Conservation (phyloP, 2,113 vertebrate species). For the Trogon surrucura region DNA sequence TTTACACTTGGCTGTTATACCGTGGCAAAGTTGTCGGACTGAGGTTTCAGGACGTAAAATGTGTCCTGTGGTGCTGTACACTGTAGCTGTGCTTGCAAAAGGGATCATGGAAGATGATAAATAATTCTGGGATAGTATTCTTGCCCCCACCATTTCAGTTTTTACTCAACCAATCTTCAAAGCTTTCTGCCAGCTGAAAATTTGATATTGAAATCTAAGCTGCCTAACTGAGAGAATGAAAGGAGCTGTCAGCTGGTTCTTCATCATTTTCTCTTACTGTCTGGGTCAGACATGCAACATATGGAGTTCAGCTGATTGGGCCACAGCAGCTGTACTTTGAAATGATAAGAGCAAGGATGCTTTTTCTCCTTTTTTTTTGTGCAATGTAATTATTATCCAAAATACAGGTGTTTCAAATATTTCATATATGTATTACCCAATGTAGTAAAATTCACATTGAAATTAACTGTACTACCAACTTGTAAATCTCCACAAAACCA, state of each 20-base stretch:
- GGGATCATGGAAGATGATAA: constrained; percentile 33
- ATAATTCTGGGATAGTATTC: constrained; percentile 24
- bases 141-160: not conserved
- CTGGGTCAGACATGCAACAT: not conserved
- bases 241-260: not conserved
- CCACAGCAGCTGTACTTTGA: not conserved
- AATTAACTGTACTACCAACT: not conserved
- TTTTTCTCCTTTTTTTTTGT: not conserved
- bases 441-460: not conserved
- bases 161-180: constrained; percentile 10
- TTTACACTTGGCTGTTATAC: not conserved
- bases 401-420: not conserved
- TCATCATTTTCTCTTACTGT: not conserved
- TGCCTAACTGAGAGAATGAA: not conserved
- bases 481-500: not conserved
- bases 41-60: constrained; percentile 25
- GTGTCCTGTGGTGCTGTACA: not conserved
- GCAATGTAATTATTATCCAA: not conserved
- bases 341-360: not conserved
- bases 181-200: constrained; percentile 49
- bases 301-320: not conserved
- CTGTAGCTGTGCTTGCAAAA: not conserved
- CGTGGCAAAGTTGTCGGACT: constrained; percentile 11
- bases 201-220: constrained; percentile 21
- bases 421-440: not conserved